Conservation (phyloP, 2,797 vertebrate genomes). For the Loris lydekkerianus region DNA sequence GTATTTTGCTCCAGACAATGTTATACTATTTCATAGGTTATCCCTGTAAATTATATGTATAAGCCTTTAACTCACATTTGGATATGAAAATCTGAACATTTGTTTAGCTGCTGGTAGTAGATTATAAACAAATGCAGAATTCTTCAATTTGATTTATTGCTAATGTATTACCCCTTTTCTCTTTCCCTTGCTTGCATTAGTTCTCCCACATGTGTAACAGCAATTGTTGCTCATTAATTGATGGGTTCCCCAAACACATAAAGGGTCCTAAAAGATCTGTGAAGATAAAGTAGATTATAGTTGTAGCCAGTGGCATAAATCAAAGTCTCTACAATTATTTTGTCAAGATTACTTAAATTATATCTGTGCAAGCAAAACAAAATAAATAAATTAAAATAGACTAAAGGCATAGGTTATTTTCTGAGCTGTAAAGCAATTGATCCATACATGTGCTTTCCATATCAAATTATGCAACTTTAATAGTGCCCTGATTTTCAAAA, state of each 20-base stretch:
- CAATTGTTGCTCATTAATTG: not conserved
- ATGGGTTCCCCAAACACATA: not conserved
- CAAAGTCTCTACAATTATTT: not conserved
- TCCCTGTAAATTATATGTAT: not conserved
- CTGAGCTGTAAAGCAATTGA: not conserved
- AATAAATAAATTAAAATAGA: not conserved
- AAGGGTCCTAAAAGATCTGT: not conserved
- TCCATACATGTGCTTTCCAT: not conserved
- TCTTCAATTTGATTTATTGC: not conserved
- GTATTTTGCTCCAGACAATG: not conserved
- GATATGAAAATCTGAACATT: not conserved
- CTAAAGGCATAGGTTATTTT: not conserved
- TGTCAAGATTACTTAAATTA: not conserved
- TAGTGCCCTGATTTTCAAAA: not conserved
- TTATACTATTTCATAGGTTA: not conserved
- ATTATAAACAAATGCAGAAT: not conserved
- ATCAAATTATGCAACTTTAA: not conserved
- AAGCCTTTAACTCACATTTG: not conserved
- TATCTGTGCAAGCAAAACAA: not conserved
- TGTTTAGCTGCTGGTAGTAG: not conserved
- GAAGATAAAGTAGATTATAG: not conserved
- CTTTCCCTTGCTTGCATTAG: not conserved
- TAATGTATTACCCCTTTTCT: not conserved
- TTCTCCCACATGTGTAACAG: not conserved
- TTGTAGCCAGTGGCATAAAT: not conserved